Conservation (phyloP, 1,140 invertebrate species). For the Euglossa dilemma region DNA sequence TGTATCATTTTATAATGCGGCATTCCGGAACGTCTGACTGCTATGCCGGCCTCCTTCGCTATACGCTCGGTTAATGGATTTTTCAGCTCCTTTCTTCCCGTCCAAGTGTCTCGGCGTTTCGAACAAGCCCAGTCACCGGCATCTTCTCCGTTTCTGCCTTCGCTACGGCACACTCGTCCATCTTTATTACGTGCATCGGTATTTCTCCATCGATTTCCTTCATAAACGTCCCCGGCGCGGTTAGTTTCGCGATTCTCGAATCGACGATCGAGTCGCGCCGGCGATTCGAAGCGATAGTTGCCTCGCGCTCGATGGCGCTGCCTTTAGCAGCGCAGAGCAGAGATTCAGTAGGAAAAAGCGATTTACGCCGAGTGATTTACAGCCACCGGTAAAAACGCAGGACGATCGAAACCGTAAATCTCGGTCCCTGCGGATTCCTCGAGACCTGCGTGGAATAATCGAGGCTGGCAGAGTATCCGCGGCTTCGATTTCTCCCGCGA, state of each 20-base stretch:
- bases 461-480: background rate
- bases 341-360: background rate
- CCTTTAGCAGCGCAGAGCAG: too few species aligned
- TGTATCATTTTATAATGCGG: slow-evolving; percentile 54
- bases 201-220: too few species aligned
- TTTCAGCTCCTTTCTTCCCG: background rate
- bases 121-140: too few species aligned
- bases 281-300: too few species aligned
- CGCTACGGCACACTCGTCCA: too few species aligned
- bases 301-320: too few species aligned
- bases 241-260: too few species aligned
- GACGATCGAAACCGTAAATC: background rate
- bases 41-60: background rate
- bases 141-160: too few species aligned
- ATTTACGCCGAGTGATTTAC: background rate
- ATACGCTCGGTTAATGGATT: background rate
- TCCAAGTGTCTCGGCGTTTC: too few species aligned
- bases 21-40: slow-evolving; percentile 7
- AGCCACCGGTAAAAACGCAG: background rate
- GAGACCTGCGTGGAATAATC: background rate
- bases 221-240: too few species aligned
- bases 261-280: too few species aligned
- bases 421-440: background rate
- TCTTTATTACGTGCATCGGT: too few species aligned
- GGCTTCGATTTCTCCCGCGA: background rate